These are phyloP conservation scores for Sarcophaga subvicina DNA, from an alignment of 2,888 invertebrate species.

Conservation along the genomic window DNA sequence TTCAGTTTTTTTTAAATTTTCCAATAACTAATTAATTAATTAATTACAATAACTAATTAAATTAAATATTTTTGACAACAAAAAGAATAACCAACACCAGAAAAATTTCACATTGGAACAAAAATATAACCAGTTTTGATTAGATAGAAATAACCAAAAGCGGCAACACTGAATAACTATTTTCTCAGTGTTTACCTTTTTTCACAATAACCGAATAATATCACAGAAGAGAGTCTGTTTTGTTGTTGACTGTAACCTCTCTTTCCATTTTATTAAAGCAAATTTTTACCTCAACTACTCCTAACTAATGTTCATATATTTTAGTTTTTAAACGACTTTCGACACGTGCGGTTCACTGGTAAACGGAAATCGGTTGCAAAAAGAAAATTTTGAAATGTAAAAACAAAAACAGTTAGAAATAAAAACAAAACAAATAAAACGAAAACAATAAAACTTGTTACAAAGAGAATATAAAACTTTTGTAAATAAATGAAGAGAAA, in stretches of 20 bases:
- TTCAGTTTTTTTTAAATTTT: no score
- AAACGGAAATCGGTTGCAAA: constrained; percentile 38
- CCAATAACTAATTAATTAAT: no score
- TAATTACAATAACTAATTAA: no score
- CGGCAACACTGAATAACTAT: no score
- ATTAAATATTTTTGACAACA: no score
- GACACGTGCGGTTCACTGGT: constrained; percentile 61
- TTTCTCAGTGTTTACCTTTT: not conserved
- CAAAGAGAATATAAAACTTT: constrained; percentile 46
- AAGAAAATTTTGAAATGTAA: not conserved
- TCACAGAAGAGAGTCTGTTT: not conserved
- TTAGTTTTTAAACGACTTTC: constrained; percentile 68
- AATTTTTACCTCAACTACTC: no score
- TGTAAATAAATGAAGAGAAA: constrained; percentile 22
- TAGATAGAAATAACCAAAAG: no score
- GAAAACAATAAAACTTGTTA: constrained; percentile 37
- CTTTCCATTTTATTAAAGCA: no score
- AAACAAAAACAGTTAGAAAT: constrained; percentile 26
- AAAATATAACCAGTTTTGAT: no score
- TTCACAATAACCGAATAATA: not conserved
- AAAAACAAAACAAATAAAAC: not conserved
- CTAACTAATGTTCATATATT: constrained; percentile 25
- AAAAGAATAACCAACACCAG: no score
- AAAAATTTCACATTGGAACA: no score
- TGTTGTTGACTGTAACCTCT: not conserved